These are phyloP conservation scores for Carollia perspicillata DNA, from an alignment of 2,113 vertebrate species.

Conservation along the genomic window DNA sequence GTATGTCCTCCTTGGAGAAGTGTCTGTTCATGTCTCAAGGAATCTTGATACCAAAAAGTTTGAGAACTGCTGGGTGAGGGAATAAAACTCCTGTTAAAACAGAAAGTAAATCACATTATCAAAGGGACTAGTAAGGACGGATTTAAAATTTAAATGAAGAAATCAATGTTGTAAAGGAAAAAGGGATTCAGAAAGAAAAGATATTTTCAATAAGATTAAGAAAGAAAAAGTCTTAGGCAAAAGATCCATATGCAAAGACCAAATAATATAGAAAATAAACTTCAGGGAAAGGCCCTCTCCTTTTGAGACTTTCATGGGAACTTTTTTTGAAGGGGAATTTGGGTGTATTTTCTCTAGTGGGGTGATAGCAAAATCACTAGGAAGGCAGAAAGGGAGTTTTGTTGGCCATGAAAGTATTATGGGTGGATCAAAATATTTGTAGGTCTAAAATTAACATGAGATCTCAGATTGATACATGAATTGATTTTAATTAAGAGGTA, in stretches of 20 bases:
- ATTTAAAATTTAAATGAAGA: constrained; percentile 44
- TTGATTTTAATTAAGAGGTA: constrained; percentile 26
- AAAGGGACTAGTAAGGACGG: neutral
- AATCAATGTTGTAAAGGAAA: neutral
- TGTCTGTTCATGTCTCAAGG: too few species aligned
- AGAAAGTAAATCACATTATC: constrained; percentile 20
- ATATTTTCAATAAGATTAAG: neutral
- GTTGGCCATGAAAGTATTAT: neutral
- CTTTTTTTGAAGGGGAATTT: neutral
- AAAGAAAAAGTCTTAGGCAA: neutral
- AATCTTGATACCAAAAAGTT: neutral
- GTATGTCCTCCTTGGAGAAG: too few species aligned
- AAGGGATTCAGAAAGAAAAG: neutral
- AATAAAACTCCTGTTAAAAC: neutral
- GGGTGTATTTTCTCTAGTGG: neutral
- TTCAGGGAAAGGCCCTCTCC: neutral
- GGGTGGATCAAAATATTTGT: neutral
- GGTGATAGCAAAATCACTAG: neutral
- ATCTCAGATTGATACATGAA: neutral
- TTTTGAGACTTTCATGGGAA: neutral
- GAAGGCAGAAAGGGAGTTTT: neutral
- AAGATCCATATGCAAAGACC: neutral
- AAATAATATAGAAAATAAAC: constrained; percentile 15
- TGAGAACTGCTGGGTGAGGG: neutral
- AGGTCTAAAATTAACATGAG: constrained; percentile 13